These are phyloP conservation scores for Drosophila nr. perissopoda DNA, from an alignment of 2,888 invertebrate genomes.

Conservation along the genomic window DNA sequence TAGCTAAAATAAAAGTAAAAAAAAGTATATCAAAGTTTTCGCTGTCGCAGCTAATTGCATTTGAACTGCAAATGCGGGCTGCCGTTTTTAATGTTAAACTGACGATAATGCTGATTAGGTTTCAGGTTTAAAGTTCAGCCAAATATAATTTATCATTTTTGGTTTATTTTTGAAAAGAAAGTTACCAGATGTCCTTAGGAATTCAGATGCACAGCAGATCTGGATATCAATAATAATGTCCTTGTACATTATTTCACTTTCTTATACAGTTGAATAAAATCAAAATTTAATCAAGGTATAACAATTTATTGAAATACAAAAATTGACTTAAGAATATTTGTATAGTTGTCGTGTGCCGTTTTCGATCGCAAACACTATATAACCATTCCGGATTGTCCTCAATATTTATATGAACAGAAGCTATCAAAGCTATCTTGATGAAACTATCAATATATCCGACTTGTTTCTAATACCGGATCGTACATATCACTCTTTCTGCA, in stretches of 20 bases:
- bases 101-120: slow-evolving; percentile 50
- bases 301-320: background rate
- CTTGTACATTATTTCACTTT: no score
- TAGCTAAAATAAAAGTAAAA: slow-evolving; percentile 3
- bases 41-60: slow-evolving; percentile 65
- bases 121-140: slow-evolving; percentile 3
- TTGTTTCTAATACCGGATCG: background rate
- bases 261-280: slow-evolving; percentile 2
- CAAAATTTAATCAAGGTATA: background rate
- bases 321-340: background rate
- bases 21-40: slow-evolving; percentile 40
- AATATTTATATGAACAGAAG: background rate
- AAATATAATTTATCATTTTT: slow-evolving; percentile 6
- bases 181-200: background rate
- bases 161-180: background rate
- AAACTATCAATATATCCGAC: background rate
- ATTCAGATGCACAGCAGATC: background rate
- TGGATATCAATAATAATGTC: background rate
- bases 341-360: background rate
- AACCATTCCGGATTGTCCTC: background rate
- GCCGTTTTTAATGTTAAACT: slow-evolving; percentile 35
- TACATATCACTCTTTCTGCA: background rate
- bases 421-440: background rate
- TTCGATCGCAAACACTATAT: background rate
- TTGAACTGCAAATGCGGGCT: slow-evolving; percentile 43